Conservation (phyloP, 2,797 vertebrate species). For the Paramormyrops hopkinsi region DNA sequence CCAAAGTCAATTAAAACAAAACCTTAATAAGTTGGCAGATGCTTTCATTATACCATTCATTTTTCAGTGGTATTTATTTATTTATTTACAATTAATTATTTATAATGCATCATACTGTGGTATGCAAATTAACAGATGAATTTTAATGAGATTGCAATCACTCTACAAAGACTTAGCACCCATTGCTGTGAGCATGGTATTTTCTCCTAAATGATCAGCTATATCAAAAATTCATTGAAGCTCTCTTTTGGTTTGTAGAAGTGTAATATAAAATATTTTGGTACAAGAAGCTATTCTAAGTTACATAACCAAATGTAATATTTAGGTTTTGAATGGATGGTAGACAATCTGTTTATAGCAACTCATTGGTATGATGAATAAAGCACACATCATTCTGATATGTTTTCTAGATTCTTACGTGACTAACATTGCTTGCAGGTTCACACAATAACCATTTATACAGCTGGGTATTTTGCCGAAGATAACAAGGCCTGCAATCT, state of each 20-base stretch:
- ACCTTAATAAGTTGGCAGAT: constrained; percentile 53
- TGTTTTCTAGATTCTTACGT: neutral
- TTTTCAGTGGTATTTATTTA: constrained; percentile 72
- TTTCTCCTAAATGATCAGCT: constrained; percentile 62
- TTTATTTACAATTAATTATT: constrained; percentile 78
- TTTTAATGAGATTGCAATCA: constrained; percentile 81
- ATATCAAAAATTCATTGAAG: constrained; percentile 31
- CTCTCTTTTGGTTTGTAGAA: constrained; percentile 60
- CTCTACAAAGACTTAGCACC: constrained; percentile 76
- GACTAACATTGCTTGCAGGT: neutral
- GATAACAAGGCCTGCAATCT: neutral
- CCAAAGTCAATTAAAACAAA: constrained; percentile 60
- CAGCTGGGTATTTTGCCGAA: neutral
- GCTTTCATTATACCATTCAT: constrained; percentile 68
- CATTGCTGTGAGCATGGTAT: constrained; percentile 68
- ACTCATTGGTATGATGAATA: neutral
- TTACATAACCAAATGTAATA: constrained; percentile 15
- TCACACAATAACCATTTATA: constrained; percentile 11
- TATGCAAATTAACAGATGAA: constrained; percentile 78
- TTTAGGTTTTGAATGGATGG: neutral
- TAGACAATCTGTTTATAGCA: neutral
- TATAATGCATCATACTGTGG: constrained; percentile 69
- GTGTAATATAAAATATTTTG: constrained; percentile 53
- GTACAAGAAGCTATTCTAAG: constrained; percentile 42
- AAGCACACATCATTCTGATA: neutral